Evolutionary conservation across 2,797 vertebrate species (phyloP).

Genomic region (Coranthus polyacanthus): DNA sequence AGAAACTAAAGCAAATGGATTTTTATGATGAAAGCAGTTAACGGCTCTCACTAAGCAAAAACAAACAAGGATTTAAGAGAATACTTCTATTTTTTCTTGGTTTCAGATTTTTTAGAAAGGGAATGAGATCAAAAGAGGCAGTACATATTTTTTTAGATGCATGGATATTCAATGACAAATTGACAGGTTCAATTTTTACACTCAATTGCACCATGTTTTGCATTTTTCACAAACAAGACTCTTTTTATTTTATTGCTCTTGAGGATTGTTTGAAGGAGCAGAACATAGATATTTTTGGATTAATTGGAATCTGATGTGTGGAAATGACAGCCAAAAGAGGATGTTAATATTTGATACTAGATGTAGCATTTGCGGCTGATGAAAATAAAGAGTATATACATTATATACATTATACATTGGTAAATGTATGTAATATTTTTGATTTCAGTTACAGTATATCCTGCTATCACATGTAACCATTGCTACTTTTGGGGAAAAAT

Average conservation of each 20-base stretch:
- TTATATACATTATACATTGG: conserved; percentile 69
- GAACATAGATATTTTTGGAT: conserved; percentile 76
- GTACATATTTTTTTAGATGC: conserved; percentile 81
- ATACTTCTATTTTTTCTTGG: conserved; percentile 74
- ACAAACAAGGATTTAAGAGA: conserved; percentile 47
- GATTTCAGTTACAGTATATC: conserved; percentile 67
- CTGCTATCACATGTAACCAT: conserved; percentile 69
- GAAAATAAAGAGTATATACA: conserved; percentile 51
- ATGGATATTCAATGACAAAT: conserved; percentile 65
- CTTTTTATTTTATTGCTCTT: conserved; percentile 75
- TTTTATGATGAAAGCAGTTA: conserved; percentile 37
- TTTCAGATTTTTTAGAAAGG: conserved; percentile 69
- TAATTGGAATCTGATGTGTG: conserved; percentile 54
- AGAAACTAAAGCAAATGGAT: conserved; percentile 34
- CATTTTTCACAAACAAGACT: conserved; percentile 68
- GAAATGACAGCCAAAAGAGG: conserved; percentile 51
- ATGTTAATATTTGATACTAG: conserved; percentile 75
- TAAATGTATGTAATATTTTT: conserved; percentile 79
- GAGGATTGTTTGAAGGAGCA: conserved; percentile 62
- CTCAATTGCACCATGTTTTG: conserved; percentile 54
- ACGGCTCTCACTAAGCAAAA: conserved; percentile 52
- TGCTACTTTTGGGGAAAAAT: conserved; percentile 65
- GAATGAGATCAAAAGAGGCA: conserved; percentile 60
- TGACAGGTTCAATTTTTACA: conserved; percentile 66
- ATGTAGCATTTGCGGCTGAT: conserved; percentile 76